Base-by-base conservation (phyloP, 2,888 invertebrate genomes). In the Epinotia bilunana region DNA sequence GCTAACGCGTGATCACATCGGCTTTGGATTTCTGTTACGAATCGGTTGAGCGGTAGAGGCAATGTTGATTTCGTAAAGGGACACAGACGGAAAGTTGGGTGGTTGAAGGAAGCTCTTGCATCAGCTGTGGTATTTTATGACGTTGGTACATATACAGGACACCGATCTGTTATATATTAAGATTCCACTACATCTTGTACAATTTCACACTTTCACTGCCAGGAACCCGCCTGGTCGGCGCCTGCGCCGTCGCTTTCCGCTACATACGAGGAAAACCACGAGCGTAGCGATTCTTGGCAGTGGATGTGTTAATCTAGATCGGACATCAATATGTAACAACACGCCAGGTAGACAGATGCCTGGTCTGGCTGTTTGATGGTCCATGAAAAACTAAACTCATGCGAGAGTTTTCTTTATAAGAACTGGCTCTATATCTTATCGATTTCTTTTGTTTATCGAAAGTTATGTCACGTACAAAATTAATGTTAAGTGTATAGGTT, bases 1-100 rank as follows among this genome's bases (percentile, higher is more conserved):
- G 87, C 90, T 73, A 88, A 84, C 83, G 90, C 90, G 73, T 90
- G 90, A 91, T 88, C 57, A 43, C 67, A 3, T 16, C 43, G 33
- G 20, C 57, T 43, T 23, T 58, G 68, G 68, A 68, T 46, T n/a
- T 57, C 39, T 58, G 39, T 58, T 58, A 20, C 57, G 68, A 68
- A 23, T 23, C 20, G 67, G 18, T 33, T 33, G 39, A 57, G 57
- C 33, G 33, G 55, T 2, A 28, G 23, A 28, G 23, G 23, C 16
- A 6, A 60, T 60, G 58, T 58, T 28, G 13, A 60, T 13, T 23
- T 49, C 16, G 13, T 53, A n/a, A 53, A 53, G 7, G 49, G n/a
- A 53, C 9, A 33, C 6, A 53, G 6, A n/a, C 53, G 7, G 53
- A 53, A 53, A 16, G 6, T 53, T 53, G 53, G 53, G 4, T 53